phyloP scores from a whole-genome alignment of 2,113 vertebrate species.

The Oryzias melastigma region DNA sequence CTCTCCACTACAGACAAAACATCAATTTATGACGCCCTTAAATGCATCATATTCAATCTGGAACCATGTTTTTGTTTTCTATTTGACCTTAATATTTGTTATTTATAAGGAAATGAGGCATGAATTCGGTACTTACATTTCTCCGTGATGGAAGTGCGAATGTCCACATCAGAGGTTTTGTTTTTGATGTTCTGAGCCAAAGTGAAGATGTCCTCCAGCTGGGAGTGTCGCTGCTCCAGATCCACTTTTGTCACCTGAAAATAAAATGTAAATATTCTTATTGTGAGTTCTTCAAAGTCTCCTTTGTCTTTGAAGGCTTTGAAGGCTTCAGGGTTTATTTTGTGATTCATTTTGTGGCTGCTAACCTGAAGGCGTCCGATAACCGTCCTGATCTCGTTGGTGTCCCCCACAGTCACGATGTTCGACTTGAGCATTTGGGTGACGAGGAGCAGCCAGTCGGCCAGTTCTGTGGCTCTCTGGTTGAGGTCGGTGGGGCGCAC shows the following conservation, averaged over 20 bases:
- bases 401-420: slow-evolving; percentile 92
- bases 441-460: slow-evolving; percentile 91
- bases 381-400: slow-evolving; percentile 89
- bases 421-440: slow-evolving; percentile 97
- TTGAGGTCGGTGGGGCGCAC: slow-evolving; percentile 89
- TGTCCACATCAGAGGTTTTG: slow-evolving; percentile 91
- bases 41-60: not conserved
- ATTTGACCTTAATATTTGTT: not conserved
- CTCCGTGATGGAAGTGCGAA: slow-evolving; percentile 92
- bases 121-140: slow-evolving; percentile 80
- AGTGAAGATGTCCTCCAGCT: slow-evolving; percentile 92
- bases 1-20: slow-evolving; percentile 83
- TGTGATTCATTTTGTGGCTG: too few species aligned
- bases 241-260: slow-evolving; percentile 89
- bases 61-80: too few species aligned
- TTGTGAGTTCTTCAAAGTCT: too few species aligned
- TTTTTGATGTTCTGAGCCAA: slow-evolving; percentile 98
- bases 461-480: slow-evolving; percentile 89
- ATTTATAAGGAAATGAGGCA: not conserved
- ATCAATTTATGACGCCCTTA: not conserved
- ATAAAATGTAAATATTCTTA: not conserved
- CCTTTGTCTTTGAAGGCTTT: too few species aligned
- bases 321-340: too few species aligned
- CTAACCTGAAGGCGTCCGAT: slow-evolving; percentile 90
- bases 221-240: slow-evolving; percentile 90